phyloP scores from a whole-genome alignment of 92 coral and sea anemone genomes.

The Bergia puertoricense region DNA sequence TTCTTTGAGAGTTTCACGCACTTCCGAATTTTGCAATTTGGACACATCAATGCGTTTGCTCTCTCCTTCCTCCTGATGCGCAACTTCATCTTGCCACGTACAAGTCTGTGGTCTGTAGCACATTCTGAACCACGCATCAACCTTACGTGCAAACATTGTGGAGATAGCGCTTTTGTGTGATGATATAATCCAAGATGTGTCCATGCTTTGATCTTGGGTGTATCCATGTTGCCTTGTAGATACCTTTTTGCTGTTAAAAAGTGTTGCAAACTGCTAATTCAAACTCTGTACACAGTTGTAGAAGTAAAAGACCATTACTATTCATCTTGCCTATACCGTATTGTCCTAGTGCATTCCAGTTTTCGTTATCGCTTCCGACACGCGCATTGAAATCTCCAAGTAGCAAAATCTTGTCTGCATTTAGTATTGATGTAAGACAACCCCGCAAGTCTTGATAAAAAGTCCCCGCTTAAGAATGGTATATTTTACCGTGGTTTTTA shows the following conservation, averaged over 20 bases:
- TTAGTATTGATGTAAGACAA: slow-evolving; percentile 2
- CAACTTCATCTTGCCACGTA: slow-evolving; percentile 8
- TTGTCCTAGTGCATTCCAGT: background rate
- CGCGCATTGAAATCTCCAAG: background rate
- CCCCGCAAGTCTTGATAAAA: background rate
- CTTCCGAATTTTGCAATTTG: background rate
- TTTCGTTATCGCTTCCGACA: background rate
- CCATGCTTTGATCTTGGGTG: no score
- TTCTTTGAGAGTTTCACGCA: background rate
- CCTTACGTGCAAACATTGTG: background rate
- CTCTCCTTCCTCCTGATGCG: background rate
- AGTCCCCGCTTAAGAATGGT: background rate
- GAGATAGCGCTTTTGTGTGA: background rate
- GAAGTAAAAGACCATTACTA: no score
- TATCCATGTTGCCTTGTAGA: background rate
- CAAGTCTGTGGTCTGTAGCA: slow-evolving; percentile 15
- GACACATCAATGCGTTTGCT: slow-evolving; percentile 5
- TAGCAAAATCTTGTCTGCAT: slow-evolving; percentile 4
- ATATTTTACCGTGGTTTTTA: no score
- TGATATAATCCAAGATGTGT: no score
- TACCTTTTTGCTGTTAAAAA: background rate
- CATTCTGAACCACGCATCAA: slow-evolving; percentile 30
- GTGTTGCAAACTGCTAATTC: slow-evolving; percentile 16
- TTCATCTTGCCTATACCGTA: no score
- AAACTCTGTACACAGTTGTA: background rate